Conservation (phyloP, 2,113 vertebrate species). For the Corapipo altera region DNA sequence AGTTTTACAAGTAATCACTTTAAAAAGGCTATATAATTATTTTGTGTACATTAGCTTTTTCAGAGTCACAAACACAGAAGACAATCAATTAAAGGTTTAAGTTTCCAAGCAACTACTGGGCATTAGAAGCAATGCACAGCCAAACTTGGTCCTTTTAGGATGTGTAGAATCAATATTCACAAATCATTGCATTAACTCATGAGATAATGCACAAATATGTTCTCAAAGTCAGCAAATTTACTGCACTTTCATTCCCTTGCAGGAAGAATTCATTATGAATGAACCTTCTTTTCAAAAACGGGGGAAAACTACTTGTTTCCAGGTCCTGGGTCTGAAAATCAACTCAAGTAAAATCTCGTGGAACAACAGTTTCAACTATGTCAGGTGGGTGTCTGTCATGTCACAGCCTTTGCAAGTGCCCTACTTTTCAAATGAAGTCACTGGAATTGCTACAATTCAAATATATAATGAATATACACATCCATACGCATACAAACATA, state of each 20-base stretch:
- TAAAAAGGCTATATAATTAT: not conserved
- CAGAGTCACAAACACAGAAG: slow-evolving; percentile 7
- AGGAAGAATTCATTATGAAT: slow-evolving; percentile 17
- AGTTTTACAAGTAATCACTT: not conserved
- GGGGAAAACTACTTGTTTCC: not conserved
- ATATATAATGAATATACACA: not conserved
- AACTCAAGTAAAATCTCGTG: not conserved
- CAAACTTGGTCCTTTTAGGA: slow-evolving; percentile 31
- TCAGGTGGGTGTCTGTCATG: not conserved
- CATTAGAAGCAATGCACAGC: slow-evolving; percentile 4
- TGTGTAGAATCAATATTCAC: slow-evolving; percentile 27
- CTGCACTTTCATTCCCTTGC: not conserved
- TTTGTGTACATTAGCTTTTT: slow-evolving; percentile 3
- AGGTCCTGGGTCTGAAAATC: not conserved
- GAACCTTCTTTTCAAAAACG: not conserved
- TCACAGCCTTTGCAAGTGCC: not conserved
- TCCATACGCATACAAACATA: not conserved
- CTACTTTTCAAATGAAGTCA: not conserved
- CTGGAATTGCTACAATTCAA: not conserved
- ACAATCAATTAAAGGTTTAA: slow-evolving; percentile 42
- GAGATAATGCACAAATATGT: slow-evolving; percentile 27
- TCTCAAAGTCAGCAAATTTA: slow-evolving; percentile 1
- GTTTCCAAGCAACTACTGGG: slow-evolving; percentile 26
- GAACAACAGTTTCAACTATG: not conserved
- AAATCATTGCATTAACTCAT: not conserved